Base-by-base conservation (phyloP, 2,797 vertebrate species). In the Trachops cirrhosus region DNA sequence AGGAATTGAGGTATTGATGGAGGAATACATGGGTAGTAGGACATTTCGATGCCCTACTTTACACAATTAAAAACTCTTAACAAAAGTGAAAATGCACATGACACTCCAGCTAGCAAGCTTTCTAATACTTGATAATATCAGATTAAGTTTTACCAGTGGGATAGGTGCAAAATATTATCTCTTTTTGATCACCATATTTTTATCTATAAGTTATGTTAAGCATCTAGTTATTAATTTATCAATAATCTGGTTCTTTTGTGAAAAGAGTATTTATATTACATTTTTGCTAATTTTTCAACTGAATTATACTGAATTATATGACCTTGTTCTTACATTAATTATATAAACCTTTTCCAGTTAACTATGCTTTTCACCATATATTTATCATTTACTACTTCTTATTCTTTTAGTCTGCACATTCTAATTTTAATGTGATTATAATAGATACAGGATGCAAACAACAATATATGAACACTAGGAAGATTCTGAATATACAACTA, bases 251-350 rank as follows among this genome's bases (percentile, higher is more conserved):
- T 67, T 92, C 10, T 86, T 93, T 85, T 74, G 0, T 91, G 15
- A 85, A 84, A 71, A 64, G 26, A 59, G 3, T 32, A 46, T 50
- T 79, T 48, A 90, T 29, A 84, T n/a, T 54, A 90, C 34, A 84
- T n/a, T 62, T 79, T 68, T 41, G 8, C 10, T 84, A 10, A 71
- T 79, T 91, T 87, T 89, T 88, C 32, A 88, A 16, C 34, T 79
- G 57, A 75, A 88, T 50, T 88, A 6, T 6, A 16, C 34, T 79
- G 57, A 75, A 88, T 50, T 88, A 6, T 6, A 90, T 80, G 29
- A 67, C 5, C 14, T 68, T 84, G 50, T 59, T 64, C 39, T 9
- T 64, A 34, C 74, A 73, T n/a, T 73, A 86, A 83, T 46, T 87
- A 70, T 9, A 34, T 24, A 39, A 52, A 44, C 4, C 9, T 73